A percentile compares a stretch with the other conserved stretches of the same genome.
phyloP scores from a whole-genome alignment of 2,888 invertebrate genomes.

The Plebejus anna region DNA sequence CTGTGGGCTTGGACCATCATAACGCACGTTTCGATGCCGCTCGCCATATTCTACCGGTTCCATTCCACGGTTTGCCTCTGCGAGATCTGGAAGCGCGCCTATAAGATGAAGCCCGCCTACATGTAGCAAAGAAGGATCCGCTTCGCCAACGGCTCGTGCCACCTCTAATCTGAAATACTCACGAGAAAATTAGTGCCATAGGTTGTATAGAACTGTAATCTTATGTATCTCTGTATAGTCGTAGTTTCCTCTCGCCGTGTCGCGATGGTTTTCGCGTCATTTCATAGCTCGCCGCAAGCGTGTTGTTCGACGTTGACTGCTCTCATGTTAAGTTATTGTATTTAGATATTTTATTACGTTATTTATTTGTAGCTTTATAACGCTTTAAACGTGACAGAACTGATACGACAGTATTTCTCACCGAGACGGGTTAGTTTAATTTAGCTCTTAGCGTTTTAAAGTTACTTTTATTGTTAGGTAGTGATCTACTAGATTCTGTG shows the following conservation, averaged over 20 bases:
- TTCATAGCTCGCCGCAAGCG: constrained; percentile 39
- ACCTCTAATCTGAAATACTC: constrained; percentile 42
- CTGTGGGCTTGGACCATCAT: constrained; percentile 98
- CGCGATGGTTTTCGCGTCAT: constrained; percentile 11
- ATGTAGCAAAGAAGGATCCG: constrained; percentile 81
- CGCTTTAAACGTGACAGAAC: constrained; percentile 63
- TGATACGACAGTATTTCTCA: constrained; percentile 62
- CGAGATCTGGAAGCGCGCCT: constrained; percentile 97
- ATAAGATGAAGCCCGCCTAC: constrained; percentile 93
- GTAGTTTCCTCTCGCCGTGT: constrained; percentile 15
- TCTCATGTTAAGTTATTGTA: constrained; percentile 77
- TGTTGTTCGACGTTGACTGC: constrained; percentile 71
- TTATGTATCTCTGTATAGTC: constrained; percentile 36
- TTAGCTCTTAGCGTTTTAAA: constrained; percentile 53
- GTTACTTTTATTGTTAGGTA: constrained; percentile 39
- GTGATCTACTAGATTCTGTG: constrained; percentile 48
- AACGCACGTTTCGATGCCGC: constrained; percentile 95
- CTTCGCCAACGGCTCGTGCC: constrained; percentile 49
- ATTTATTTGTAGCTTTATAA: constrained; percentile 79
- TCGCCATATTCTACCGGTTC: constrained; percentile 96
- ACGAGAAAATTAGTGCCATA: constrained; percentile 70
- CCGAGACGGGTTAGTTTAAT: constrained; percentile 62
- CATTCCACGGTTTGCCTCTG: constrained; percentile 97
- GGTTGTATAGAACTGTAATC: constrained; percentile 45
- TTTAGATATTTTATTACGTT: constrained; percentile 78